phyloP scores from a whole-genome alignment of 2,888 invertebrate species.

The Celastrina argiolus region DNA sequence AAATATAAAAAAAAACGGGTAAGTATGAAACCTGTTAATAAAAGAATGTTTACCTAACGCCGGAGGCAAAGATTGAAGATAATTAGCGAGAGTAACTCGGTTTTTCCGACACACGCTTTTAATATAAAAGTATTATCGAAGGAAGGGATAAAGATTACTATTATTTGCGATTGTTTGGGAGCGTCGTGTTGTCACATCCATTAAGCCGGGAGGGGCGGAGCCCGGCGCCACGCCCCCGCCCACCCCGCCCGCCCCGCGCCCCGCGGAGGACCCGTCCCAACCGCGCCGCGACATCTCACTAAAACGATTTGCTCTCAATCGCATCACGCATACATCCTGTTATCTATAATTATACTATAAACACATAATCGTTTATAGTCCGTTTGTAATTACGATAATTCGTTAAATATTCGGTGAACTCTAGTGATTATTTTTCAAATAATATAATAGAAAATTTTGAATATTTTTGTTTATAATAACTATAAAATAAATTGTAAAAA shows the following conservation, averaged over 20 bases:
- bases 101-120: slow-evolving; percentile 22
- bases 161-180: slow-evolving; percentile 58
- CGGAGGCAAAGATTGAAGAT: neutral
- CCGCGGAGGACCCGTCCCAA: slow-evolving; percentile 31
- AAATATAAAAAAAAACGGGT: neutral
- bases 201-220: slow-evolving; percentile 62
- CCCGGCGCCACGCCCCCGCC: slow-evolving; percentile 50
- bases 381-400: neutral
- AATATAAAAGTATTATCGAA: slow-evolving; percentile 29
- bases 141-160: slow-evolving; percentile 67
- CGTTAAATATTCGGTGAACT: neutral
- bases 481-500: neutral
- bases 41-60: neutral
- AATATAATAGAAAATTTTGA: neutral
- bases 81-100: neutral
- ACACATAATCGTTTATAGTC: slow-evolving; percentile 17
- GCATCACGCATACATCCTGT: slow-evolving; percentile 57
- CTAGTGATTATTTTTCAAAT: neutral
- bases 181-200: slow-evolving; percentile 75
- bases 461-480: neutral
- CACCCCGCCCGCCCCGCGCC: slow-evolving; percentile 36
- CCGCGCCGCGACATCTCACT: slow-evolving; percentile 50
- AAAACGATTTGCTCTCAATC: slow-evolving; percentile 69
- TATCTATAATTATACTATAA: slow-evolving; percentile 37
- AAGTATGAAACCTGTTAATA: neutral